Evolutionary conservation across 2,888 invertebrate genomes (phyloP).

Genomic region (Seira musarum): DNA sequence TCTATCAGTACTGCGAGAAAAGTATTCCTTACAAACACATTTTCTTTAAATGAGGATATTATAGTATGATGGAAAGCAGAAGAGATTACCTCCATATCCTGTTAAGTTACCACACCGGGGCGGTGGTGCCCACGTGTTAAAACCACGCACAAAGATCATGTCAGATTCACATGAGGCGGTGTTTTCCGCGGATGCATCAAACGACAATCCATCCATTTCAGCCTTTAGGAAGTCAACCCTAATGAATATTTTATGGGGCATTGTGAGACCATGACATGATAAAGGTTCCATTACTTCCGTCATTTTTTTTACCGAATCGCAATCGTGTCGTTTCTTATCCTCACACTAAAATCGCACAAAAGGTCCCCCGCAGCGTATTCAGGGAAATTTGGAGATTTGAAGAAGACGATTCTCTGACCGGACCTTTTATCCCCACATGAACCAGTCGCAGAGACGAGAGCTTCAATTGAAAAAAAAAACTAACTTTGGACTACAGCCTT

Average conservation of each 20-base stretch:
- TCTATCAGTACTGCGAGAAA: constrained; percentile 61
- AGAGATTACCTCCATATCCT: constrained; percentile 63
- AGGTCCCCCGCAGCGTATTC: constrained; percentile 52
- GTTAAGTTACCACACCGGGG: constrained; percentile 64
- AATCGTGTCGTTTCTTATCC: constrained; percentile 54
- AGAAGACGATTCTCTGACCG: constrained; percentile 51
- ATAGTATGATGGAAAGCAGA: neutral
- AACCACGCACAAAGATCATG: constrained; percentile 66
- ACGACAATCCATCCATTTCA: constrained; percentile 61
- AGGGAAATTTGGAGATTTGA: constrained; percentile 65
- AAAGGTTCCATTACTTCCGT: neutral
- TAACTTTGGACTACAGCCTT: neutral
- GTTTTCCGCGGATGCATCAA: constrained; percentile 52
- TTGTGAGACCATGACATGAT: neutral
- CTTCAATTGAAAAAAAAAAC: constrained; percentile 31
- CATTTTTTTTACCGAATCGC: constrained; percentile 61
- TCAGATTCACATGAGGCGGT: constrained; percentile 62
- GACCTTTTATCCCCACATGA: constrained; percentile 58
- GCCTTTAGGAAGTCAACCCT: constrained; percentile 62
- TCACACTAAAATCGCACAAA: constrained; percentile 61
- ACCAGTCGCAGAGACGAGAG: constrained; percentile 50
- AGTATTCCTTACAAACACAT: no score
- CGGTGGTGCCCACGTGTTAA: constrained; percentile 64
- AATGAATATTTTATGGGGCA: neutral
- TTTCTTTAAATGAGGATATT: neutral